Evolutionary conservation across 2,888 invertebrate species (phyloP), one percentile per base, ranked within the genome.

Genomic region (Sarcophaga rosellei): DNA sequence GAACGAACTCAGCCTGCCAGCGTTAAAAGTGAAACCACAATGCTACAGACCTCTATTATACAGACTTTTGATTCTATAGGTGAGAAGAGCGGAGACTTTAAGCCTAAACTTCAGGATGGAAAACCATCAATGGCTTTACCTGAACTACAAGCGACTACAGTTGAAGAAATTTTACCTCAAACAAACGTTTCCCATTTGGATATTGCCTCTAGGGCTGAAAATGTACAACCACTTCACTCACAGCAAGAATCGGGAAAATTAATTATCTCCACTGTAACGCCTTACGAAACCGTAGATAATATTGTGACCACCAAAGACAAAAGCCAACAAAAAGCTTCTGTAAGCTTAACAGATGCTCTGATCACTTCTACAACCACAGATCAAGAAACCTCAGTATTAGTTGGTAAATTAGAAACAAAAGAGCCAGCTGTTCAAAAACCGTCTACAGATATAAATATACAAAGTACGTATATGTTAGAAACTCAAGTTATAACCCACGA

Each of bases 401-500:
- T 89, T 70, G 86, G 81, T 63, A 81, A 87, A 25, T 68, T 89
- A 44, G 84, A 68, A 87, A 65, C 66, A 88, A 89, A 76, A 84
- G 81, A 80, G 70, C 90, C 63, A 82, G 86, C 59, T 86, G 89
- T 45, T 88, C 77, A 75, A 53, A 74, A 75, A 66, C 84, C 84
- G 77, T 25, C 78, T 15, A 84, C 84, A 86, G 66, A 80, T 70
- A 75, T 84, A 78, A 74, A 86, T 68, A 88, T 90, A 80, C 89
- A 90, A 76, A 91, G 89, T 89, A 91, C 90, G 89, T 91, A 90
- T 89, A 84, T 91, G 35, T 88, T 87, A 85, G 88, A 91, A 87
- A 88, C 84, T 66, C 57, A 83, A 79, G 21, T 81, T 66, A 72
- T 81, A 72, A 66, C 84, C 15, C 74, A 45, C 25, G 86, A 84